A percentile compares a stretch with the other conserved stretches of the same genome.
Evolutionary conservation across 2,797 vertebrate genomes (phyloP).

Genomic region (Vultur gryphus): DNA sequence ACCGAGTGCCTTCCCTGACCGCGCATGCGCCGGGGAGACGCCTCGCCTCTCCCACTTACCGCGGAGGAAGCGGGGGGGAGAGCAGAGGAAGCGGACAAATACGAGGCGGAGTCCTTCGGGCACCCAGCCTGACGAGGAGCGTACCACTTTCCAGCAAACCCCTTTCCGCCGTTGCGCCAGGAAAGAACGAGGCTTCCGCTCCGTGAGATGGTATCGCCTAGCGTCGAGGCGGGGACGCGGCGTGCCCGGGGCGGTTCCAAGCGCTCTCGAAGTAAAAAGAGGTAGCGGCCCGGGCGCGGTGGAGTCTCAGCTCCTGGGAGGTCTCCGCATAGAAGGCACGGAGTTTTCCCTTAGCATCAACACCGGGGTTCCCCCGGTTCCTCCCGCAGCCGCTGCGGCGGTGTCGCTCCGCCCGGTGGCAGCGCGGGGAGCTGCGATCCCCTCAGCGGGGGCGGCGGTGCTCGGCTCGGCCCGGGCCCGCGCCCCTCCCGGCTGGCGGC

Average conservation of each 20-base stretch:
- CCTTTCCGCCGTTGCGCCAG: neutral
- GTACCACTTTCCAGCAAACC: neutral
- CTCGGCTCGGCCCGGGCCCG: neutral
- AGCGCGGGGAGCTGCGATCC: neutral
- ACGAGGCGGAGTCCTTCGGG: fast-evolving
- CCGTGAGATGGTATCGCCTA: neutral
- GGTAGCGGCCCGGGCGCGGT: fast-evolving
- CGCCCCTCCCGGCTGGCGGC: neutral
- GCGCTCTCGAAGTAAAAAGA: fast-evolving
- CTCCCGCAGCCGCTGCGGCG: no score
- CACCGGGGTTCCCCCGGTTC: no score
- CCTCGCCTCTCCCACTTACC: neutral
- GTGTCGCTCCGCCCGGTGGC: neutral
- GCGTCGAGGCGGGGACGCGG: fast-evolving
- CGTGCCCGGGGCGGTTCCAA: fast-evolving
- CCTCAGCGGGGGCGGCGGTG: neutral
- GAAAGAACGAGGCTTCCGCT: no score
- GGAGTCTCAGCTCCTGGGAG: no score
- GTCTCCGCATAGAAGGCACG: neutral
- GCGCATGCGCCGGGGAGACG: neutral
- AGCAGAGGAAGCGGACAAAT: neutral
- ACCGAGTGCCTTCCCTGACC: neutral
- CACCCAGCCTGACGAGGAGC: neutral
- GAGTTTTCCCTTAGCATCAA: neutral
- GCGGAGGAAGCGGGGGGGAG: neutral